phyloP scores from a whole-genome alignment of 2,113 vertebrate species.

The Chrysemys picta region DNA sequence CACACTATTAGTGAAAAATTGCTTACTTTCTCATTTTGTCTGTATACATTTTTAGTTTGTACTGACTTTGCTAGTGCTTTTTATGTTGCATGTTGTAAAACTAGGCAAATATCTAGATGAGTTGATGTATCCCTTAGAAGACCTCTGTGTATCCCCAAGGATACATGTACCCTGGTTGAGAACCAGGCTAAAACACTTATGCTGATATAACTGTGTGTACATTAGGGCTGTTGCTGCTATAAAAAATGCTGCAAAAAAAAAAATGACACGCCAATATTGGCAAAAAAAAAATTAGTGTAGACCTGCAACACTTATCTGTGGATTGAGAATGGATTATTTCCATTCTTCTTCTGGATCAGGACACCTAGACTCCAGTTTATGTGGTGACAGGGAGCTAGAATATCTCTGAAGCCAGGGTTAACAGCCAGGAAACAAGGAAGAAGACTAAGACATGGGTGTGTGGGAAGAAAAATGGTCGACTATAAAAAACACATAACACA shows the following conservation, averaged over 20 bases:
- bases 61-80: no score
- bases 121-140: no score
- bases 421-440: not conserved
- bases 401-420: not conserved
- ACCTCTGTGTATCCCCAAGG: no score
- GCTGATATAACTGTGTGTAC: not conserved
- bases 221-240: not conserved
- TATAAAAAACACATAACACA: slow-evolving; percentile 55
- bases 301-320: not conserved
- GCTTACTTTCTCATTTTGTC: no score
- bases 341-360: not conserved
- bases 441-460: not conserved
- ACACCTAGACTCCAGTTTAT: not conserved
- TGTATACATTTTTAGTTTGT: no score
- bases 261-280: not conserved
- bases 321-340: not conserved
- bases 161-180: no score
- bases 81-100: no score
- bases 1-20: no score
- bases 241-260: not conserved
- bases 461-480: slow-evolving; percentile 2
- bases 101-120: no score
- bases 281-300: not conserved
- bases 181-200: not conserved
- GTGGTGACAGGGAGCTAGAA: not conserved